These are phyloP conservation scores for Epicampocera succincta DNA, from an alignment of 2,888 invertebrate species.

Conservation along the genomic window DNA sequence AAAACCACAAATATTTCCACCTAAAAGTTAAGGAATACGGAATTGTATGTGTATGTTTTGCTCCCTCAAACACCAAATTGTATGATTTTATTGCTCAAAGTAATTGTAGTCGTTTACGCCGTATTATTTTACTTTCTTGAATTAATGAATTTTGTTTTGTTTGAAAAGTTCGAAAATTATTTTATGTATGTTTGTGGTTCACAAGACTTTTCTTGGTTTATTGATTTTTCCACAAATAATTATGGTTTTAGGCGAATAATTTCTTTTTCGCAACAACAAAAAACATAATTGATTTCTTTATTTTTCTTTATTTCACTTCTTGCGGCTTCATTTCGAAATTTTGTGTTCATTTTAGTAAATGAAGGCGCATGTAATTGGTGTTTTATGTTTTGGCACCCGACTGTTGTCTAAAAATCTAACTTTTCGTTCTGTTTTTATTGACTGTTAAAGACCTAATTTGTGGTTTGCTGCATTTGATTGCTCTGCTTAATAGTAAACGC, in stretches of 20 bases:
- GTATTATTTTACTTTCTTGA: no score
- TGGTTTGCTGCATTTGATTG: background rate
- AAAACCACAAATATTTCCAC: no score
- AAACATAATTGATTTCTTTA: background rate
- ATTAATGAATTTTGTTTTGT: background rate
- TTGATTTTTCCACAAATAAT: no score
- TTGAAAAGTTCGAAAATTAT: background rate
- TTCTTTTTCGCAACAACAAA: background rate
- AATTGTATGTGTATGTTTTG: no score
- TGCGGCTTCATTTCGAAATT: no score
- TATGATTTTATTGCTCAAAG: no score
- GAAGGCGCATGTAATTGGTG: constrained; percentile 2
- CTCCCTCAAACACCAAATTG: no score
- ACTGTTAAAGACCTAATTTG: background rate
- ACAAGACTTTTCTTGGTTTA: background rate
- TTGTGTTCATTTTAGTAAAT: background rate
- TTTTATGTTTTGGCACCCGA: background rate
- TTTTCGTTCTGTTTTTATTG: constrained; percentile 1
- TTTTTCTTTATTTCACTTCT: constrained; percentile 7
- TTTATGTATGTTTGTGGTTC: background rate
- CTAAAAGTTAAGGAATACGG: no score
- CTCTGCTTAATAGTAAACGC: background rate
- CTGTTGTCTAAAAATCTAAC: no score
- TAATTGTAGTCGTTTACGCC: no score
- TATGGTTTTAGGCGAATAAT: background rate